Base-by-base conservation (phyloP, 2,113 vertebrate species). In the Oxygymnocypris stewartii region DNA sequence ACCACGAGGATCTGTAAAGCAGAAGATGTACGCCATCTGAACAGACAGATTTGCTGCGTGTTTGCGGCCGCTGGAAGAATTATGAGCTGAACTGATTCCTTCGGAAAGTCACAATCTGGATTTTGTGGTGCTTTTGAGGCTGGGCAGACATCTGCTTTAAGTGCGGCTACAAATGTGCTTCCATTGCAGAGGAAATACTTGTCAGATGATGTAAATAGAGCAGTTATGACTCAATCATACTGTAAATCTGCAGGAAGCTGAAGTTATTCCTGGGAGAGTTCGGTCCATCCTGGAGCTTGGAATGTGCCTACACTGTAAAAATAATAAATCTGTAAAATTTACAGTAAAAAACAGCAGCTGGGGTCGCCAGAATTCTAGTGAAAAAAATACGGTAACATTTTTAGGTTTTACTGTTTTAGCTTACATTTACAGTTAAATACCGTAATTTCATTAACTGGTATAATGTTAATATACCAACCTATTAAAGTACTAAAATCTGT, bases 51-150 rank as follows among this genome's bases (percentile, higher is more conserved):
- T 89, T 90, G 91, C 88, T 88, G 91, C 82, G 69, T 89, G 88
- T 91, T 89, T 89, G 85, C 79, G 84, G 88, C 87, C 88, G 59
- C 35, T 71, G 80, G 42, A 76, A 83, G 85, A 89, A 89, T 87
- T 90, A 47, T 85, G 89, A 88, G 89, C 86, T 73, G 86, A 92
- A 92, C 88, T 90, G 80, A 63, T 77, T 87, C 85, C 86, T 87
- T 85, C 79, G 79, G 85, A 74, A 85, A 90, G 88, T 91, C 90
- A 85, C 73, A 89, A 88, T 54, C 85, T 85, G 75, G 87, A 77
- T 51, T 87, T 12, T 42, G 44, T 35, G 85, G 80, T 89, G 28
- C 86, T 83, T 92, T 69, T 91, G 90, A 92, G 90, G 37, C 85
- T 79, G 10, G 63, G 44, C 85, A 88, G 87, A 90, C 83, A 49